A percentile compares a stretch with the other conserved stretches of the same genome.
phyloP scores from a whole-genome alignment of 2,888 invertebrate genomes.

The Polyploca ridens region DNA sequence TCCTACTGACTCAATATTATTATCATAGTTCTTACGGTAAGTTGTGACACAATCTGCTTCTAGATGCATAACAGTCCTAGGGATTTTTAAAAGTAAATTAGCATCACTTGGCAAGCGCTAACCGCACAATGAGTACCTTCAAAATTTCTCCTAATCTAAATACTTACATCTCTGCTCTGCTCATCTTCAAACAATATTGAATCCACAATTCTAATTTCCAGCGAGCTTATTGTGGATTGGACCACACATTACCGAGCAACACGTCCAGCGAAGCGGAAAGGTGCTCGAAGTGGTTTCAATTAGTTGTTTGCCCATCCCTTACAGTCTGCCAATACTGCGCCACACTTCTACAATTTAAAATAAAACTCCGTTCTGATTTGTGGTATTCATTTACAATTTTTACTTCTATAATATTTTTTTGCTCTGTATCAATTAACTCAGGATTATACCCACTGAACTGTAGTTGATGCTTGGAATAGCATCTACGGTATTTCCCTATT shows the following conservation, averaged over 20 bases:
- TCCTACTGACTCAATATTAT: too few relatives aligned
- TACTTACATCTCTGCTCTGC: neutral
- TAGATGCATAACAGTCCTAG: too few relatives aligned
- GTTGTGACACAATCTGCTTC: too few relatives aligned
- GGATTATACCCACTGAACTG: too few relatives aligned
- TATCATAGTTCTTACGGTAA: too few relatives aligned
- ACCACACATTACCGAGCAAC: conserved; percentile 26
- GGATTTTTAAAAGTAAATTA: too few relatives aligned
- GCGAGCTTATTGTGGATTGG: conserved; percentile 14
- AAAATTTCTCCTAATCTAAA: neutral
- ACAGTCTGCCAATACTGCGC: conserved; percentile 33
- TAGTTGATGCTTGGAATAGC: too few relatives aligned
- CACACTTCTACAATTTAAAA: neutral
- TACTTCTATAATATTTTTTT: too few relatives aligned
- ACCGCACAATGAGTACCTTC: neutral
- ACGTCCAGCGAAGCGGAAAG: conserved; percentile 53
- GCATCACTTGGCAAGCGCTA: too few relatives aligned
- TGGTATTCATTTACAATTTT: neutral
- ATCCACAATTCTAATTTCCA: neutral
- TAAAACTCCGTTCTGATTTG: neutral
- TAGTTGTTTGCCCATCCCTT: conserved; percentile 50
- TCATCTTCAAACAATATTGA: neutral
- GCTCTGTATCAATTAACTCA: too few relatives aligned
- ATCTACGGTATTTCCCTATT: too few relatives aligned
- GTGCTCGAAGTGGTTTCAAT: conserved; percentile 65